Conservation (phyloP, 2,797 vertebrate genomes). For the Rhincodon typus region DNA sequence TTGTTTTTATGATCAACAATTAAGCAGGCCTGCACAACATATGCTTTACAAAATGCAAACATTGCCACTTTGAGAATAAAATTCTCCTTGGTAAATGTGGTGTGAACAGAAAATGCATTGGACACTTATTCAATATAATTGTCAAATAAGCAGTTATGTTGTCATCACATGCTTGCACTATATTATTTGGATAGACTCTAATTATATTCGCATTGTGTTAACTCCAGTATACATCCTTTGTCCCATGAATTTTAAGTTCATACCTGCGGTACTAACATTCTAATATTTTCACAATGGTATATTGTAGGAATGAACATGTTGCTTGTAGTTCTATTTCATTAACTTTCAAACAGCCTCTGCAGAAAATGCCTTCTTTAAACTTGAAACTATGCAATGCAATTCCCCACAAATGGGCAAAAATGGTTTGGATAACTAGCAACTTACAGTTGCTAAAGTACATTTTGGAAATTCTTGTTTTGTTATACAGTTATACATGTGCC, state of each 20-base stretch:
- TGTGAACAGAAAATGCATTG: neutral
- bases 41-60: no score
- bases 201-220: neutral
- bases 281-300: neutral
- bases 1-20: neutral
- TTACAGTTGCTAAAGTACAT: neutral
- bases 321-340: neutral
- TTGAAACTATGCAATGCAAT: slow-evolving; percentile 12
- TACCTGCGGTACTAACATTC: neutral
- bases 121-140: neutral
- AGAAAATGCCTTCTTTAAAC: neutral
- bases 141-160: neutral
- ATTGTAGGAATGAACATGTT: neutral
- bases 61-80: neutral
- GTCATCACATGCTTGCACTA: neutral
- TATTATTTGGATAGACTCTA: neutral
- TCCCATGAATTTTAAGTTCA: neutral
- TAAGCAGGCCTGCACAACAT: neutral
- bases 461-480: slow-evolving; percentile 9
- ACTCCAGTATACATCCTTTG: neutral
- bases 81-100: neutral
- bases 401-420: neutral
- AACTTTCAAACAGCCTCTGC: neutral
- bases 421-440: neutral
- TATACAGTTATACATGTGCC: slow-evolving; percentile 30